A percentile compares a stretch with the other conserved stretches of the same genome.
phyloP scores from a whole-genome alignment of 2,113 vertebrate species.

The Eptesicus fuscus region DNA sequence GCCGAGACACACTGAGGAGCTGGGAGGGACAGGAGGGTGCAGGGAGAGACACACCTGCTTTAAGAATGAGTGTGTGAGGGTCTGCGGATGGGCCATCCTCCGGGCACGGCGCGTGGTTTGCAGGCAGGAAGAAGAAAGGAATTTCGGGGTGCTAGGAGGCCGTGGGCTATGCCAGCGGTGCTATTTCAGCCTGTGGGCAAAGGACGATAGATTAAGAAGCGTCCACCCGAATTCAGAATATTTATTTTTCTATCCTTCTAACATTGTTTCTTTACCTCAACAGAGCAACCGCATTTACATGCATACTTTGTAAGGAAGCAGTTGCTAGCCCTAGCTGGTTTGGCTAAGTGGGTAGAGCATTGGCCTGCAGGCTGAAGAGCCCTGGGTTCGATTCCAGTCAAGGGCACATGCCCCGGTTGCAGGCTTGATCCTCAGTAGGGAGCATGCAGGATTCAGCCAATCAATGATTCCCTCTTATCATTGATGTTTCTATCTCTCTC shows the following conservation, averaged over 20 bases:
- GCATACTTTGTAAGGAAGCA: neutral
- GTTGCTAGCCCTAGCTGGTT: neutral
- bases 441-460: too few species aligned
- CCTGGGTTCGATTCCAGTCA: too few species aligned
- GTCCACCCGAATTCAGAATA: neutral
- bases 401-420: too few species aligned
- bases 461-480: too few species aligned
- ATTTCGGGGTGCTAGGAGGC: neutral
- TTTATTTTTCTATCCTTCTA: neutral
- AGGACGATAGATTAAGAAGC: neutral
- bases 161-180: neutral
- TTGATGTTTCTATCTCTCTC: too few species aligned
- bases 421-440: too few species aligned
- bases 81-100: neutral
- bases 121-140: neutral
- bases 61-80: neutral
- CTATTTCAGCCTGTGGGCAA: neutral
- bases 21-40: neutral
- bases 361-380: too few species aligned
- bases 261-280: neutral
- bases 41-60: neutral
- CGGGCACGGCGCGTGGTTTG: accelerated
- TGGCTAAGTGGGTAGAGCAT: too few species aligned
- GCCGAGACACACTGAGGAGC: neutral
- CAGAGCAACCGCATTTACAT: neutral